These are phyloP conservation scores for Halichondria panicea DNA, from an alignment of 37 sponge, comb jelly and placozoan genomes.

Conservation along the genomic window DNA sequence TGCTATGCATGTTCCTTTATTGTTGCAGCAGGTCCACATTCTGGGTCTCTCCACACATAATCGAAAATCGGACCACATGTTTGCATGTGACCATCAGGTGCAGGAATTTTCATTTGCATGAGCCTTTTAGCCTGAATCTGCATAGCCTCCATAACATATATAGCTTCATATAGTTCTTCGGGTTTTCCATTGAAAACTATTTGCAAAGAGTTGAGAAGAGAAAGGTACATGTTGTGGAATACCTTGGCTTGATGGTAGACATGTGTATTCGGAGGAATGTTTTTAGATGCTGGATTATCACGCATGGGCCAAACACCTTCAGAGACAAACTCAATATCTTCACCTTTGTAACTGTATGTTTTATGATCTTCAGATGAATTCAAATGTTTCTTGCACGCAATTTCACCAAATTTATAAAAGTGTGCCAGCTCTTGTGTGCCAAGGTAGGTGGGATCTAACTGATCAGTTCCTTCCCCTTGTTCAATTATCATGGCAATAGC, in stretches of 20 bases:
- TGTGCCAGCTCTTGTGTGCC: no score
- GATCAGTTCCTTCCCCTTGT: conserved; percentile 61
- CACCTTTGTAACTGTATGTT: conserved; percentile 36
- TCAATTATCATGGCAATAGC: conserved; percentile 46
- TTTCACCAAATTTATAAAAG: conserved; percentile 45
- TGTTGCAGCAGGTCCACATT: no score
- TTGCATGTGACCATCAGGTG: not conserved
- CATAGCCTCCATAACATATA: conserved; percentile 59
- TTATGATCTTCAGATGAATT: not conserved
- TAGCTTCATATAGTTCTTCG: conserved; percentile 41
- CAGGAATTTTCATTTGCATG: conserved; percentile 20
- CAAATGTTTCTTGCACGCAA: conserved; percentile 48
- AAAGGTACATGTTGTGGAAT: conserved; percentile 50
- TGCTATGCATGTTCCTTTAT: no score
- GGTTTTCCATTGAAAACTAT: conserved; percentile 51
- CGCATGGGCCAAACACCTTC: conserved; percentile 80
- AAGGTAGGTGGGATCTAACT: conserved; percentile 53
- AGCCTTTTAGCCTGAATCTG: conserved; percentile 51
- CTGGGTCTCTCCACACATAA: no score
- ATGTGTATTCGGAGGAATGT: conserved; percentile 23
- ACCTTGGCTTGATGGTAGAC: conserved; percentile 47
- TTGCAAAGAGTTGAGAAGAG: conserved; percentile 40
- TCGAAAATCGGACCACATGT: conserved; percentile 72
- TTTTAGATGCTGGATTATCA: conserved; percentile 31
- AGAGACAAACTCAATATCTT: conserved; percentile 37